phyloP scores from a whole-genome alignment of 2,797 vertebrate genomes.

The Syndactyla subalaris region DNA sequence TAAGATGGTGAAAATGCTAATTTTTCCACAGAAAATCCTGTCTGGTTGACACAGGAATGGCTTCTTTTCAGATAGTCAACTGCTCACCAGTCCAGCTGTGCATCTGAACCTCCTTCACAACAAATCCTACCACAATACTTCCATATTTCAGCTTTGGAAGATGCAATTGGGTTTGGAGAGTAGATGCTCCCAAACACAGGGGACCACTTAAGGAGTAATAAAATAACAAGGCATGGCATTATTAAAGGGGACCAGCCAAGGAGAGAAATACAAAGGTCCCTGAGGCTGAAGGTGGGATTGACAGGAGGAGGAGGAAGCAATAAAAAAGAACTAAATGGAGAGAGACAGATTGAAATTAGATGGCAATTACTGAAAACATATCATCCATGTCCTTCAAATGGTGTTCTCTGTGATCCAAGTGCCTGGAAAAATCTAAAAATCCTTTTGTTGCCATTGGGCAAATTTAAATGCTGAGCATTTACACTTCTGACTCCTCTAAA shows the following conservation, averaged over 20 bases:
- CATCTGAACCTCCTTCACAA: not conserved
- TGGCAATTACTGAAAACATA: slow-evolving; percentile 36
- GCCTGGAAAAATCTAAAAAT: slow-evolving; percentile 29
- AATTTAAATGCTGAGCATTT: slow-evolving; percentile 2
- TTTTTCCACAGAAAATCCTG: not conserved
- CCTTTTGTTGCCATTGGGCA: not conserved
- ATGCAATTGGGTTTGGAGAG: not conserved
- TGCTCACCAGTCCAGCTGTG: not conserved
- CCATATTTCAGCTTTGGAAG: not conserved
- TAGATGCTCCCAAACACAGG: not conserved
- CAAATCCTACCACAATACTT: not conserved
- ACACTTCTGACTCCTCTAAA: not conserved
- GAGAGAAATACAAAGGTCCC: not conserved
- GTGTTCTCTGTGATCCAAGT: not conserved
- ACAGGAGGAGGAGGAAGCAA: slow-evolving; percentile 1
- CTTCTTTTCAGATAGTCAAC: not conserved
- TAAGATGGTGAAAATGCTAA: not conserved
- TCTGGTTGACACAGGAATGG: not conserved
- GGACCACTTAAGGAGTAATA: not conserved
- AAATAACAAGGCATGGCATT: slow-evolving; percentile 37
- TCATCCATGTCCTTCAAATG: slow-evolving; percentile 32
- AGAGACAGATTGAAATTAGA: slow-evolving; percentile 40
- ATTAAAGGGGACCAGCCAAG: not conserved
- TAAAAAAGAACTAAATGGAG: slow-evolving; percentile 29
- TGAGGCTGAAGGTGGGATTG: not conserved